Conservation (phyloP, 2,113 vertebrate species). For the Geococcyx californianus region DNA sequence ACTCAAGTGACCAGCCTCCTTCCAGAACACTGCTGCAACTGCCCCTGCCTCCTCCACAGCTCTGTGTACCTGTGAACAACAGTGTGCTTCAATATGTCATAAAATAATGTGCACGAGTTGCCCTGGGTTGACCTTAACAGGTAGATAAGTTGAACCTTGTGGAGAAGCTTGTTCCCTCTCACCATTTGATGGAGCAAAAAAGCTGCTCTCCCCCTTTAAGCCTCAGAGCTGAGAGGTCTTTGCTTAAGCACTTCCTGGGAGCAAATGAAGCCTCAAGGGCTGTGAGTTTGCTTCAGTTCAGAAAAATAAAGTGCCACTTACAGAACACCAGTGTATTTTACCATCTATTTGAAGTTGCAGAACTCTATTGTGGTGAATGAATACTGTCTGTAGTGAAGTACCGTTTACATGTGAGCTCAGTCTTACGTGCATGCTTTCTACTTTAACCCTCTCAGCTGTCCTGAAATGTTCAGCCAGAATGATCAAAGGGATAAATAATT, state of each 20-base stretch:
- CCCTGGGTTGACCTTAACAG: not conserved
- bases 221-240: not conserved
- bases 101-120: fast-evolving
- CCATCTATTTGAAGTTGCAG: not conserved
- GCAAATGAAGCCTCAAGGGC: not conserved
- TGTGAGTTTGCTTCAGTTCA: not conserved
- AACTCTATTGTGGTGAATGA: not conserved
- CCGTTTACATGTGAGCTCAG: not conserved
- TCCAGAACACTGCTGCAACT: fast-evolving
- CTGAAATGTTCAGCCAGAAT: not conserved
- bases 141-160: not conserved
- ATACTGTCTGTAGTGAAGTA: not conserved
- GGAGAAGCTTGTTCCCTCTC: not conserved
- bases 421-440: not conserved
- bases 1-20: not conserved
- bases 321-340: not conserved
- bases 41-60: not conserved
- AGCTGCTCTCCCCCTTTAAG: not conserved
- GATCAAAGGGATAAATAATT: not conserved
- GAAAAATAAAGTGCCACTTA: not conserved
- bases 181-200: slow-evolving; percentile 24
- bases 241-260: not conserved
- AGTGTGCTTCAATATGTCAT: fast-evolving
- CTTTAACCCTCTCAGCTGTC: not conserved
- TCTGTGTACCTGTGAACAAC: not conserved